Percentiles rank a stretch among this genome's conserved stretches.
Evolutionary conservation across 2,113 vertebrate genomes (phyloP).

Genomic region (Condylura cristata): DNA sequence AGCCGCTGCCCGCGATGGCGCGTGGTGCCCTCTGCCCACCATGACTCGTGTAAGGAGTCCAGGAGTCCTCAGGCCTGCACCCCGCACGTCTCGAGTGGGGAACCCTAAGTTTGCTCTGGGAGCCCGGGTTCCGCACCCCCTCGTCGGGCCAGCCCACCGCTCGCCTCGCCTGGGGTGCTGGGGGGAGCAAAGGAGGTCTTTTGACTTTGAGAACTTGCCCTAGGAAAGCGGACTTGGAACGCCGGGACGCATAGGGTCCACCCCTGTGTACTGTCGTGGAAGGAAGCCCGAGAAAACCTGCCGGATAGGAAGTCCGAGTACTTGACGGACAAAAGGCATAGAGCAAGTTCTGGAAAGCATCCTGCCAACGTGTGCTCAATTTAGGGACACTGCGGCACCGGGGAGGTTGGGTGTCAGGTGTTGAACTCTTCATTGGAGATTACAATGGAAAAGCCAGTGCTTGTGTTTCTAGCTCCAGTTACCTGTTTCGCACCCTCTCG

Average conservation of each 20-base stretch:
- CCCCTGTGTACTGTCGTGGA: not conserved
- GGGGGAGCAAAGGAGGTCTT: not conserved
- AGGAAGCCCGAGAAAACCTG: not conserved
- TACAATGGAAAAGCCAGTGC: not conserved
- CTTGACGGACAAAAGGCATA: not conserved
- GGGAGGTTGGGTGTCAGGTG: not conserved
- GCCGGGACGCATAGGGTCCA: not conserved
- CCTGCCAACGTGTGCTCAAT: not conserved
- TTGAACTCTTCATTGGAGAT: constrained; percentile 39
- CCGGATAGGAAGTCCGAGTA: not conserved
- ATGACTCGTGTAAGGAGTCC: too few relatives aligned
- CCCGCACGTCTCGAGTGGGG: too few relatives aligned
- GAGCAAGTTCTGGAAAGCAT: constrained; percentile 3
- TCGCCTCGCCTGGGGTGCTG: not conserved
- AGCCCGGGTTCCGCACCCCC: too few relatives aligned
- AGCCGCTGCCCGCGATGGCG: not conserved
- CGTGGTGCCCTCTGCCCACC: not conserved
- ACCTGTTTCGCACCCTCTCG: not conserved
- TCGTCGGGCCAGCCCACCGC: not conserved
- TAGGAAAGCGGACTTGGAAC: not conserved
- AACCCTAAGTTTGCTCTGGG: too few relatives aligned
- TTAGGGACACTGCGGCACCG: not conserved
- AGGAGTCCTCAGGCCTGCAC: too few relatives aligned
- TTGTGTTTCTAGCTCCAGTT: constrained; percentile 31
- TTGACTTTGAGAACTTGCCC: not conserved